Conservation (phyloP, 2,888 invertebrate genomes). For the Noctua fimbriata region DNA sequence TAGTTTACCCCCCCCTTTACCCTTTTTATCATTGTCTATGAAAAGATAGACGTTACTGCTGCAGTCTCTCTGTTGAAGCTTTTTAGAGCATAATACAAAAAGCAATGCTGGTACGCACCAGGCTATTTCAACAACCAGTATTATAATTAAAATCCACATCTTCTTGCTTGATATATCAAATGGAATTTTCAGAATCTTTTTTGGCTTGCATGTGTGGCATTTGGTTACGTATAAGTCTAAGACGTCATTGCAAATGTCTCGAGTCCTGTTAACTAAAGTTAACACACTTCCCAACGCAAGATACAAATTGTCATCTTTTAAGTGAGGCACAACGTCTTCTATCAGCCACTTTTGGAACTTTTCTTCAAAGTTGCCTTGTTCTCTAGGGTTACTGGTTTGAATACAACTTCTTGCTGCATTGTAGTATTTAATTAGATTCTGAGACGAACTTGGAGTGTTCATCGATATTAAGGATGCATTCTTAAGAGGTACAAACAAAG, state of each 20-base stretch:
- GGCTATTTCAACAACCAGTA: constrained; percentile 79
- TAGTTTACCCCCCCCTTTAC: neutral
- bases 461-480: constrained; percentile 76
- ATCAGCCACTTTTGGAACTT: constrained; percentile 90
- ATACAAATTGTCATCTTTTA: constrained; percentile 91
- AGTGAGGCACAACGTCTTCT: constrained; percentile 87
- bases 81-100: constrained; percentile 67
- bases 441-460: constrained; percentile 72
- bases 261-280: constrained; percentile 76
- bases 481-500: constrained; percentile 92
- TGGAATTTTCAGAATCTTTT: constrained; percentile 32
- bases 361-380: constrained; percentile 85
- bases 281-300: constrained; percentile 89
- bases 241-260: constrained; percentile 51
- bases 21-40: constrained; percentile 48
- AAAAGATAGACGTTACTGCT: constrained; percentile 62
- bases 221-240: constrained; percentile 48
- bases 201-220: neutral
- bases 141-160: constrained; percentile 73
- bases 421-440: constrained; percentile 90
- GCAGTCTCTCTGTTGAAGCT: constrained; percentile 56
- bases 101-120: constrained; percentile 81
- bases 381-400: constrained; percentile 75
- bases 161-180: constrained; percentile 73
- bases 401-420: constrained; percentile 89